Evolutionary conservation across 2,888 invertebrate species (phyloP), one percentile per base, ranked within the genome.

Genomic region (Athetis lepigone): DNA sequence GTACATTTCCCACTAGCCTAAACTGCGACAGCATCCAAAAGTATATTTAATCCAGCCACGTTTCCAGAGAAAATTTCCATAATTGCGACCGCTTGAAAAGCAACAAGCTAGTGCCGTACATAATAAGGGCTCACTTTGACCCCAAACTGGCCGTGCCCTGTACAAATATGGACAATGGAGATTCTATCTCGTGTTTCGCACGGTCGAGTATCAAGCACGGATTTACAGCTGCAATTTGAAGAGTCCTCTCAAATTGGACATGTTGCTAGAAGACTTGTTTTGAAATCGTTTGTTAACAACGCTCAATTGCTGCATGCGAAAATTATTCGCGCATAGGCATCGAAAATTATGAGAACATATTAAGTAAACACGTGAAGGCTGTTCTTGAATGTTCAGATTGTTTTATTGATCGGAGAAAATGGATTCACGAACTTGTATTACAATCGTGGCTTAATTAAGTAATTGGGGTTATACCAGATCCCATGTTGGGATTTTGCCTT

Each of bases 111-210:
- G 81, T 75, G 77, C 79, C 56, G 80, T 80, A 82, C 81, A 84
- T 90, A 90, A 90, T 90, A 90, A 87, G 90, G 90, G 86, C 85
- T 83, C 85, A 80, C 85, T 85, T 78, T 91, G 92, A 92, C 91
- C 91, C 86, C 84, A 74, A 78, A 83, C 81, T 75, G 75, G 79
- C 83, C 84, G 84, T 84, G 85, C 86, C 80, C 81, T 73, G 77
- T 70, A 87, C 90, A 87, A 90, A 90, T 91, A 91, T 87, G 90
- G 91, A 82, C 86, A 80, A 77, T 80, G 70, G 81, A 83, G 91
- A 91, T 90, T 80, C 80, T 90, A 91, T 90, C 90, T 84, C 60
- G 70, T 75, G 83, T 85, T 91, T 90, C 91, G 87, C 91, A 91
- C 91, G 91, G 86, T 88, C 81, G 81, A 79, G 70, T 79, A 84